These are phyloP conservation scores for Rutilus rutilus DNA, from an alignment of 2,113 vertebrate species.

Conservation along the genomic window DNA sequence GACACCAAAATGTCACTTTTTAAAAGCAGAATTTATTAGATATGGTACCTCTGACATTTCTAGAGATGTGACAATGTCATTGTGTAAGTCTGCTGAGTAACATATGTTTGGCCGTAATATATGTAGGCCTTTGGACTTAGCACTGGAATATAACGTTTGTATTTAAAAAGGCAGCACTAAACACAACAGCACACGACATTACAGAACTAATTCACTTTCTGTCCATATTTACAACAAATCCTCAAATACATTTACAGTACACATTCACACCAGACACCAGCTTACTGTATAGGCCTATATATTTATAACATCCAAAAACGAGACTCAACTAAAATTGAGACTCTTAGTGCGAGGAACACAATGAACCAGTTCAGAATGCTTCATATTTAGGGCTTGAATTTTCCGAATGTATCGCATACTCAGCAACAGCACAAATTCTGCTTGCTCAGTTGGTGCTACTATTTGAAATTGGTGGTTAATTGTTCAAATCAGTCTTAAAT, in stretches of 20 bases:
- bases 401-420: background rate
- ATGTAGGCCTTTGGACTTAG: slow-evolving; percentile 14
- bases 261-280: slow-evolving; percentile 32
- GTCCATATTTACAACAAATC: slow-evolving; percentile 19
- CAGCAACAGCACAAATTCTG: background rate
- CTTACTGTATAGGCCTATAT: background rate
- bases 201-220: slow-evolving; percentile 1
- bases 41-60: slow-evolving; percentile 7
- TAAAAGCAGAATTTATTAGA: slow-evolving; percentile 26
- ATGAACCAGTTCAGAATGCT: background rate
- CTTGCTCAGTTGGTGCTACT: background rate
- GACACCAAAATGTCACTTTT: slow-evolving; percentile 8
- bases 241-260: slow-evolving; percentile 16
- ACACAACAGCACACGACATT: slow-evolving; percentile 11
- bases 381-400: background rate
- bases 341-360: background rate
- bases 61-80: background rate
- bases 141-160: slow-evolving; percentile 5
- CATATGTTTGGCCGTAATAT: slow-evolving; percentile 12
- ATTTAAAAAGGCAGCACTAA: slow-evolving; percentile 9
- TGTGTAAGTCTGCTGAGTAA: background rate
- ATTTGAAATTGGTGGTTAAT: background rate
- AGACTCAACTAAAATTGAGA: background rate
- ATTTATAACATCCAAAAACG: background rate
- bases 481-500: slow-evolving; percentile 31